phyloP scores from a whole-genome alignment of 2,113 vertebrate genomes.

The Chelonoidis abingdonii region DNA sequence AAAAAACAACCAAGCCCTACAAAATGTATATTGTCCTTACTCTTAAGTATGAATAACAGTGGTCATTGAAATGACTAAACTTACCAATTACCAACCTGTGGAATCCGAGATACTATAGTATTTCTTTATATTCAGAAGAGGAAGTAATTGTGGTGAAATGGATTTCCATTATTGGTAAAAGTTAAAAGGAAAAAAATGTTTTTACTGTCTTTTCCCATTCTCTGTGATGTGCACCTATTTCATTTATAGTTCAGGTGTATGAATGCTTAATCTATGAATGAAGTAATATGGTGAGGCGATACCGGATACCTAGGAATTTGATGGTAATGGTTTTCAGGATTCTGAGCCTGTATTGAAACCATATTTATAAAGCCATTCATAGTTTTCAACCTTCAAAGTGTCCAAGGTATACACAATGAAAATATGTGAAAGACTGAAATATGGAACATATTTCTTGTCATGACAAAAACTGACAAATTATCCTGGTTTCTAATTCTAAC shows the following conservation, averaged over 20 bases:
- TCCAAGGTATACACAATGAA: rapidly evolving
- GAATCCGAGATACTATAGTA: not conserved
- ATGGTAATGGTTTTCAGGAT: not conserved
- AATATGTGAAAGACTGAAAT: not conserved
- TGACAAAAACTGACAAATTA: not conserved
- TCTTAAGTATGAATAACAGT: not conserved
- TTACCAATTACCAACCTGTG: rapidly evolving
- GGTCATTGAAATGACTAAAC: not conserved
- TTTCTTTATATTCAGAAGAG: not conserved
- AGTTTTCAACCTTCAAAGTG: not conserved
- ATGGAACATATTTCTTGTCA: not conserved
- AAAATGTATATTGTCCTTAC: not conserved
- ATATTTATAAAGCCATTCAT: not conserved
- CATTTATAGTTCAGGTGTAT: not conserved
- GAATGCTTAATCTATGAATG: not conserved
- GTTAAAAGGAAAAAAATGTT: not conserved
- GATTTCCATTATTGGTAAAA: not conserved
- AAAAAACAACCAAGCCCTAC: rapidly evolving
- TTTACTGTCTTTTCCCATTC: not conserved
- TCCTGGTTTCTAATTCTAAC: not conserved
- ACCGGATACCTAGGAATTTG: not conserved
- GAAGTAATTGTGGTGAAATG: not conserved
- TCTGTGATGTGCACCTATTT: not conserved
- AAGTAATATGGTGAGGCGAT: not conserved
- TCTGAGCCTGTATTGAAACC: not conserved